Base-by-base conservation (phyloP, 2,888 invertebrate species). In the Ischnura elegans region DNA sequence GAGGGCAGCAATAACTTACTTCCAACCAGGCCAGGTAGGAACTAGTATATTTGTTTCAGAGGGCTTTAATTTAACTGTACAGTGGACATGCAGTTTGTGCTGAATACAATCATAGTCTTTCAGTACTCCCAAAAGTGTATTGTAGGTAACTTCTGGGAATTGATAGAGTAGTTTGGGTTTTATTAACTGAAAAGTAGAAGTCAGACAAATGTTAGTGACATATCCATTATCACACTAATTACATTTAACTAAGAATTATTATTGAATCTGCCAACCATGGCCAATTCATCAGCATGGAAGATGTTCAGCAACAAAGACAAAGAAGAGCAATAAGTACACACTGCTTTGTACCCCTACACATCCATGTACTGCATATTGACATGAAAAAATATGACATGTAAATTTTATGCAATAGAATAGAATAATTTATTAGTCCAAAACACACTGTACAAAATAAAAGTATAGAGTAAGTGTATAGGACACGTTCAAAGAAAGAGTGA, bases 161-260 rank as follows among this genome's bases (percentile, higher is more conserved):
- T 13, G 25, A 61, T 90, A 21, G 25, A 90, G 55, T 25, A 61
- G 61, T 13, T 43, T 42, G 61, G 90, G 90, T 19, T 90, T 90
- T 25, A 90, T 90, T 10, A 90, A 45, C 90, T 90, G 90, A 87
- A 87, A 87, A 42, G 16, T n/a, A n/a, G 16, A 87, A 87, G 16
- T 4, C 21, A n/a, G n/a, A 29, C n/a, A n/a, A 51, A 21, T 6
- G 19, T 61, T 25, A 61, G 25, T 61, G 6, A 61, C 5, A 25
- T 8, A 61, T 21, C 25, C 21, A 5, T 6, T 61, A 25, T 25
- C 61, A 61, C 61, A 8, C 6, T n/a, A n/a, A n/a, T 61, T 21
- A 61, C 25, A 61, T 61, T 3, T 61, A 47, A 47, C 8, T 47
- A 47, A 47, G 47, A 47, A n/a, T n/a, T n/a, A n/a, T n/a, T n/a